Evolutionary conservation across 2,797 vertebrate genomes (phyloP), one percentile per base, ranked within the genome.

Genomic region (Paedocypris micromegethes): DNA sequence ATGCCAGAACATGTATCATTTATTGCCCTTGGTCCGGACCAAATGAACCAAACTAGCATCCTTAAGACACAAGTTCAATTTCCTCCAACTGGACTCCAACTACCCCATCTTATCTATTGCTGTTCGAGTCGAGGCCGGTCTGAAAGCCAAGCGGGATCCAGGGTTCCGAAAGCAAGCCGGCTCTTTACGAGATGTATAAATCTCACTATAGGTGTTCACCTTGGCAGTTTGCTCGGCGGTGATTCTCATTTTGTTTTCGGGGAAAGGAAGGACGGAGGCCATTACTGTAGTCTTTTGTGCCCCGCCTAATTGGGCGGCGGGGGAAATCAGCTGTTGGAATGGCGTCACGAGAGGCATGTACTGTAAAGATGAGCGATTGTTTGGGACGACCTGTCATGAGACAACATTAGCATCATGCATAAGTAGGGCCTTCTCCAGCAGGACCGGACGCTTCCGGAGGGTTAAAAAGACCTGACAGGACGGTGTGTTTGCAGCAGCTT

Each of bases 251-350:
- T 80, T 72, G 52, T 70, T 66, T 70, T 68, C 53, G 49, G 50
- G 82, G 83, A 77, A 73, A 79, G 66, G 64, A 52, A 61, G 54
- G 65, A 77, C 70, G 68, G 72, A 74, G 79, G 80, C 82, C 79
- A 78, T 80, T 80, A 77, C 80, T 75, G 75, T 75, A 81, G 81
- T 86, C 80, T 80, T 83, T 85, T 82, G 81, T 81, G 81, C 80
- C 76, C 67, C 88, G 87, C 89, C 89, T 97, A 95, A 96, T 95
- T 97, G 90, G 91, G 82, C 90, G 86, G 77, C 92, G 64, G 91
- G 92, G 92, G 93, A 95, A 93, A 95, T 92, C 87, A 92, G 78
- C 81, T 77, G 80, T 80, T 88, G 86, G 86, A 93, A 90, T 87
- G 83, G 90, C 88, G 86, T 88, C 83, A 87, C 88, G 82, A 82